Percentiles rank a stretch among this genome's conserved stretches.
Conservation (phyloP, 2,888 invertebrate genomes). For the Taphrorychus bicolor region DNA sequence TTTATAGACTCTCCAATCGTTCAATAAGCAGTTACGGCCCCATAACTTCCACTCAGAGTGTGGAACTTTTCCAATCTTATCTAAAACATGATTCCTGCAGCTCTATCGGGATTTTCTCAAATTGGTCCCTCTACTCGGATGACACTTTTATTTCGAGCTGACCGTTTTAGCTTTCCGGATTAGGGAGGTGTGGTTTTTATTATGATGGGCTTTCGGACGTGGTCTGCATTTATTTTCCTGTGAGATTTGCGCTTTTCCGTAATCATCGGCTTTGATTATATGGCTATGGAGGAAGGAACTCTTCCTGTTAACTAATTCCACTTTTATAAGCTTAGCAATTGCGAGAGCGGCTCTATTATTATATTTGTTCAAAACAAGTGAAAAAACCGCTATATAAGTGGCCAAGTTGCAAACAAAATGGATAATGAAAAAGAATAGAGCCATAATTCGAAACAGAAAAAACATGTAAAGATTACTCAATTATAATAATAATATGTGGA, state of each 20-base stretch:
- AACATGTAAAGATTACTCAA: too few species aligned
- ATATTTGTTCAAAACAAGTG: too few species aligned
- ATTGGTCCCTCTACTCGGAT: conserved; percentile 33
- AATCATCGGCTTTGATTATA: too few species aligned
- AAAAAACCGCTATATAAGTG: too few species aligned
- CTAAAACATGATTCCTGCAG: conserved; percentile 38
- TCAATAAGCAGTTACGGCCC: conserved; percentile 40
- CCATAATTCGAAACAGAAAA: too few species aligned
- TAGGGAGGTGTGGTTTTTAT: conserved; percentile 25
- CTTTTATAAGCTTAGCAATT: too few species aligned
- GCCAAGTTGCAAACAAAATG: too few species aligned
- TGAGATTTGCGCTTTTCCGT: background rate
- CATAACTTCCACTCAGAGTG: conserved; percentile 37
- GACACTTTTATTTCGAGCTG: conserved; percentile 38
- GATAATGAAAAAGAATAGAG: too few species aligned
- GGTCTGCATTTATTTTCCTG: conserved; percentile 15
- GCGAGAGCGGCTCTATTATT: too few species aligned
- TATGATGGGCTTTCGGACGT: conserved; percentile 19
- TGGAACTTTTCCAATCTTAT: conserved; percentile 41
- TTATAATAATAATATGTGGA: too few species aligned
- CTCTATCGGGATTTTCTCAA: conserved; percentile 37
- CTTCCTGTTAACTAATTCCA: too few species aligned
- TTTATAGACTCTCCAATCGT: conserved; percentile 39
- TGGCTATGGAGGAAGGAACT: too few species aligned
- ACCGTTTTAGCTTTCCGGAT: conserved; percentile 30